Base-by-base conservation (phyloP, 2,797 vertebrate genomes). In the Sebastes taczanowskii region DNA sequence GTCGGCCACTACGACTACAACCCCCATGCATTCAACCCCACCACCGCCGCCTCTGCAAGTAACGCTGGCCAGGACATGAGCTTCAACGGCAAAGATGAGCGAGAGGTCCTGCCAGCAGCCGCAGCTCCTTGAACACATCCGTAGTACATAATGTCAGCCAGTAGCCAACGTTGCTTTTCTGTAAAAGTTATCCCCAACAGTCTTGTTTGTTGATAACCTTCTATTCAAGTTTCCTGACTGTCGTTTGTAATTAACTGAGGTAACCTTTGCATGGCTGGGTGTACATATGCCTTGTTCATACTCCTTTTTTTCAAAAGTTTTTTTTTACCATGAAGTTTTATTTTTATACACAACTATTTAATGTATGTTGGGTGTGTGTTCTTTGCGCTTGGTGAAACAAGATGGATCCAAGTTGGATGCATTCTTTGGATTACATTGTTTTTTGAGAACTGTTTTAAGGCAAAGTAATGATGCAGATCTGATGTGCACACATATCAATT, bases 311-410 rank as follows among this genome's bases (percentile, higher is more conserved):
- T 71, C 23, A 78, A 73, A 84, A 63, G 34, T 42, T n/a, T 60
- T 71, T 60, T 71, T 77, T 63, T 76, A 80, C 10, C 81, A 7
- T 49, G 14, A 67, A 32, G 65, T 82, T 89, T 64, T 90, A 86
- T 87, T 94, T 93, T 95, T 94, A 79, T 90, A 91, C 38, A 27
- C 82, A 86, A 79, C 74, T 93, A 94, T 94, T 94, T 95, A 94
- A 92, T 82, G 52, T 80, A 29, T 77, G 77, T 86, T 87, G 61
- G 61, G 38, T 83, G 71, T 89, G 84, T 86, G 82, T 88, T 90
- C 74, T 87, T 81, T 84, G 70, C 42, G 29, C 70, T 91, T 78
- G 14, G 53, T 70, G 18, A 87, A 62, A 6, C 58, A 23, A 42
- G 13, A 46, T 73, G n/a, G 46, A 11, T 86, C 74, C 59, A 74